Base-by-base conservation (phyloP, 2,888 invertebrate species). In the Lamproptera curius region DNA sequence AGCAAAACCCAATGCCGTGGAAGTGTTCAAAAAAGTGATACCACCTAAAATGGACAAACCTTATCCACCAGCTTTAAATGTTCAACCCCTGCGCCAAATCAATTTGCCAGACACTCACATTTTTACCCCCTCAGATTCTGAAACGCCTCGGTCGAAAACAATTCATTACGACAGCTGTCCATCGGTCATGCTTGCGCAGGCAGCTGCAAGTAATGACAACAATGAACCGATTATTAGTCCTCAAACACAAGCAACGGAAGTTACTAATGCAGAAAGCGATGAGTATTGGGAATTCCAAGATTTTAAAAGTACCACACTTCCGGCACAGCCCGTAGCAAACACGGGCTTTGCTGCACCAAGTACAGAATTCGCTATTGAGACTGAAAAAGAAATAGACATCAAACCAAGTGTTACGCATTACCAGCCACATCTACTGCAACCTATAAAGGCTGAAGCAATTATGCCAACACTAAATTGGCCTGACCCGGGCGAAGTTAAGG, bases 401-500 rank as follows among this genome's bases (percentile, higher is more conserved):
- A 54, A 31, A 20, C n/a, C 57, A 15, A 66, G 63, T 59, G 44
- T 56, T 16, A 66, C 57, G 53, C 63, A 64, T 33, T 69, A 73
- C 56, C 70, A 76, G 59, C 75, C 71, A 16, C 74, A 78, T 51
- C 64, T 88, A 38, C 62, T 88, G 50, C 81, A 87, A 58, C 88
- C 88, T 20, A 76, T 87, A 41, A 87, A 77, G 64, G 55, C 87
- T 47, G 79, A 84, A 54, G 78, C 81, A 1, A 59, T 70, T 10
- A 73, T 79, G 54, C 87, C 88, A 8, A 75, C 77, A n/a, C 64
- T 88, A 17, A 88, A 88, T 54, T 88, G 88, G 88, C 88, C 88
- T 10, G 78, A 82, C 51, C 88, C 88, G 49, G 88, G 88, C 3
- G 77, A 88, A 62, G 80, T 88, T 0, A 87, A 84, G 57, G 79